Base-by-base conservation (phyloP, 2,113 vertebrate species). In the Telmatochromis sp. region DNA sequence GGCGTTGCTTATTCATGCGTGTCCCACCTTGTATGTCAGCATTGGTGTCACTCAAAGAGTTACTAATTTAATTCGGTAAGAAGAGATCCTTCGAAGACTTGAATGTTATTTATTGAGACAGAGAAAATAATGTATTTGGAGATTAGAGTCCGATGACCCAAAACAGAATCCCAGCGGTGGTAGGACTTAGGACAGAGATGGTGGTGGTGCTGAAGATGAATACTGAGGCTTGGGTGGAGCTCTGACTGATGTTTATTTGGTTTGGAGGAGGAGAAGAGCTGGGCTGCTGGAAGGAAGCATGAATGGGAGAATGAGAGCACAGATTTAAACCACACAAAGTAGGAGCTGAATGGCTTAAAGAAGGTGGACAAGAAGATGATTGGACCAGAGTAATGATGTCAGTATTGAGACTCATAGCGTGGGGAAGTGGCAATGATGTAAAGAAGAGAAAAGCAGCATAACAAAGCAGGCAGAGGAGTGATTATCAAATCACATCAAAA, bases 1-100 rank as follows among this genome's bases (percentile, higher is more conserved):
- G 60, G 17, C 1, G 4, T 35, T 35, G 0, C 58, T n/a, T n/a
- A n/a, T n/a, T 63, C 31, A 12, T 7, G 31, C 0, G 28, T 60
- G 17, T 11, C 15, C 15, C 15, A 60, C 57, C 57, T 60, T 33
- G 3, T 60, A 33, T 10, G 57, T 10, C 57, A 60, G 28, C 28
- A 33, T 19, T 0, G 57, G 31, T 63, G 57, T 33, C 57, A 10
- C 8, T 60, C 57, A 60, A 10, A 33, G 7, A 58, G 2, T 58
- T 31, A 6, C 57, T 9, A 9, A 58, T 31, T 58, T 31, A 58
- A 58, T 9, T 58, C 0, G 5, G 26, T 28, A 15, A 28, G 55
- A 58, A 31, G 26, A 31, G 5, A 60, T 60, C 1, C 57, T 31
- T 31, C 1, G 0, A 33, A 17, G 28, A 60, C 3, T 17, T 31